Conservation (phyloP, 2,888 invertebrate genomes). For the Amiota minor region DNA sequence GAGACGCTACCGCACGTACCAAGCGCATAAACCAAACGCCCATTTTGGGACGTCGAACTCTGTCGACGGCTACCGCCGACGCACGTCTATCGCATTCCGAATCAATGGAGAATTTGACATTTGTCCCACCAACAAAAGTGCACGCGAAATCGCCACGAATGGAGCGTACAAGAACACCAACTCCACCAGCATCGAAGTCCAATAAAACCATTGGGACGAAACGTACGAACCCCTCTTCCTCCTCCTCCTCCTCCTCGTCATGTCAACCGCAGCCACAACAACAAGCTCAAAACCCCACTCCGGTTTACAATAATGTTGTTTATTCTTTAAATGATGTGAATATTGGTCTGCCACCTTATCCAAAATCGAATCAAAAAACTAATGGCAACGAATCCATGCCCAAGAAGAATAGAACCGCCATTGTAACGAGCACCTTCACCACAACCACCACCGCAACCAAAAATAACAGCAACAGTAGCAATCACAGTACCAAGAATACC, state of each 20-base stretch:
- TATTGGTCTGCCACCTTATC: not conserved
- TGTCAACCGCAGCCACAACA: not conserved
- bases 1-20: conserved; percentile 45
- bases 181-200: conserved; percentile 19
- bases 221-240: conserved; percentile 4
- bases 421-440: not conserved
- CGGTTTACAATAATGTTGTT: not conserved
- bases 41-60: conserved; percentile 68
- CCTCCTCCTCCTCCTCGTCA: not conserved
- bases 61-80: conserved; percentile 39
- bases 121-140: conserved; percentile 28
- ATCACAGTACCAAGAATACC: not conserved
- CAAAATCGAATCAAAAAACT: not conserved
- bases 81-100: conserved; percentile 67
- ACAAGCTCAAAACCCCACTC: not conserved
- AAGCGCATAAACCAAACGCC: conserved; percentile 73
- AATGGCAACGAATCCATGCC: not conserved
- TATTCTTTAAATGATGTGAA: not conserved
- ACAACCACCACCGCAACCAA: not conserved
- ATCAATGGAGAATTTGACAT: conserved; percentile 67
- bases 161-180: conserved; percentile 4
- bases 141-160: conserved; percentile 14
- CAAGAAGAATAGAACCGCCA: conserved; percentile 1
- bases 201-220: not conserved
- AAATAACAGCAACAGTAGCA: not conserved